Evolutionary conservation across 2,888 invertebrate species (phyloP).

Genomic region (Protonemura montana): DNA sequence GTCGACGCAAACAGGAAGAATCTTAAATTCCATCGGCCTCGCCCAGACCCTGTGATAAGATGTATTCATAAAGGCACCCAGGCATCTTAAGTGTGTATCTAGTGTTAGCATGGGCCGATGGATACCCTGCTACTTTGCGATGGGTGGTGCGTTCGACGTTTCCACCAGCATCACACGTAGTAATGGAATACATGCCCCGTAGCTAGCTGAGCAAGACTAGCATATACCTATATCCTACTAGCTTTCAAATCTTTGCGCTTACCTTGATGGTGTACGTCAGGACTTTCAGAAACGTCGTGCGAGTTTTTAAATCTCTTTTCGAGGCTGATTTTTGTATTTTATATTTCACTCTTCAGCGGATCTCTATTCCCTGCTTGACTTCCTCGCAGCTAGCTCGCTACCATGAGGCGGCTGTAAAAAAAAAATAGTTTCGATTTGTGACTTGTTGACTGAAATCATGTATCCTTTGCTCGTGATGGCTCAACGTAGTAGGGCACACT

Average conservation of each 20-base stretch:
- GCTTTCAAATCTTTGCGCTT: constrained; percentile 35
- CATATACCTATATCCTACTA: constrained; percentile 7
- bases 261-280: constrained; percentile 10
- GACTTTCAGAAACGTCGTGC: neutral
- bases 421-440: neutral
- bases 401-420: neutral
- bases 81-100: constrained; percentile 17
- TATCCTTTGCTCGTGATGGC: neutral
- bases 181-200: constrained; percentile 36
- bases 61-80: constrained; percentile 34
- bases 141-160: neutral
- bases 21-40: neutral
- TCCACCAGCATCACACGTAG: neutral
- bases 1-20: neutral
- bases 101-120: neutral
- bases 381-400: neutral
- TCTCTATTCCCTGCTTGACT: constrained; percentile 1
- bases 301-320: constrained; percentile 13
- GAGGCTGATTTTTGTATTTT: constrained; percentile 15
- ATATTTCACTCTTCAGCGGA: constrained; percentile 18
- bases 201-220: neutral
- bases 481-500: neutral
- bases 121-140: neutral
- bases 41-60: neutral
- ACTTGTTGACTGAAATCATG: neutral